Percentiles rank a stretch among this genome's conserved stretches.
Evolutionary conservation across 2,888 invertebrate species (phyloP).

Genomic region (Dorcus hopei): DNA sequence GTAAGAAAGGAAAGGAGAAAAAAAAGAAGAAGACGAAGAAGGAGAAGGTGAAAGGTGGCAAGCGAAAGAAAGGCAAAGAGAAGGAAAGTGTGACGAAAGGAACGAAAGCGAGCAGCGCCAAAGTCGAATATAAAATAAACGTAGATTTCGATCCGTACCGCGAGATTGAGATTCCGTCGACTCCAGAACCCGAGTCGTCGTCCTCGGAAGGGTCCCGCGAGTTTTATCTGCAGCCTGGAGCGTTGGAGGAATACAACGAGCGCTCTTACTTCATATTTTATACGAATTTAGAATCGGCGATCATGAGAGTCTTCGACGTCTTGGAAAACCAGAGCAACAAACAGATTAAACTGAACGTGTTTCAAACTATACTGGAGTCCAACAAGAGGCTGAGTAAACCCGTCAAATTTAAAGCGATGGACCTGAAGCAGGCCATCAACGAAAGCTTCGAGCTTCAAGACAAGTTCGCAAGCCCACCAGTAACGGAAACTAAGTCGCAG

Average conservation of each 20-base stretch:
- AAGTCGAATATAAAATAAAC: slow-evolving; percentile 7
- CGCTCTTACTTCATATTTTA: slow-evolving; percentile 10
- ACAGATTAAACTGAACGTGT: slow-evolving; percentile 2
- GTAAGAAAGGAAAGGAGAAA: slow-evolving; percentile 5
- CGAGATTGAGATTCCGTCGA: background rate
- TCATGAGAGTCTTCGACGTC: slow-evolving; percentile 6
- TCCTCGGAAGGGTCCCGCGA: slow-evolving; percentile 11
- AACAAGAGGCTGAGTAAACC: background rate
- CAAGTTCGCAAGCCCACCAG: background rate
- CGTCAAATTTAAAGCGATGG: slow-evolving; percentile 8
- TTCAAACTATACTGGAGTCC: background rate
- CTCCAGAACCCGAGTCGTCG: background rate
- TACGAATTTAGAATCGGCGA: slow-evolving; percentile 7
- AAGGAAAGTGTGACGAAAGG: slow-evolving; percentile 11
- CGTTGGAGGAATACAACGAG: slow-evolving; percentile 7
- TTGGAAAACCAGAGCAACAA: slow-evolving; percentile 7
- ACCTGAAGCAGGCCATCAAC: slow-evolving; percentile 5
- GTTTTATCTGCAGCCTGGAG: slow-evolving; percentile 16
- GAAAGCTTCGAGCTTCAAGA: slow-evolving; percentile 1
- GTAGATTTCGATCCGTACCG: slow-evolving; percentile 2
- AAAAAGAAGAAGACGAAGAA: slow-evolving; percentile 2
- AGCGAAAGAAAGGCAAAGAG: slow-evolving; percentile 5
- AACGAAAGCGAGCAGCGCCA: slow-evolving; percentile 12
- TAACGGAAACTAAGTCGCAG: background rate
- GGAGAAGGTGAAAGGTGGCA: background rate